These are phyloP conservation scores for Muntiacus muntjak DNA, from an alignment of 2,113 vertebrate species.

Conservation along the genomic window DNA sequence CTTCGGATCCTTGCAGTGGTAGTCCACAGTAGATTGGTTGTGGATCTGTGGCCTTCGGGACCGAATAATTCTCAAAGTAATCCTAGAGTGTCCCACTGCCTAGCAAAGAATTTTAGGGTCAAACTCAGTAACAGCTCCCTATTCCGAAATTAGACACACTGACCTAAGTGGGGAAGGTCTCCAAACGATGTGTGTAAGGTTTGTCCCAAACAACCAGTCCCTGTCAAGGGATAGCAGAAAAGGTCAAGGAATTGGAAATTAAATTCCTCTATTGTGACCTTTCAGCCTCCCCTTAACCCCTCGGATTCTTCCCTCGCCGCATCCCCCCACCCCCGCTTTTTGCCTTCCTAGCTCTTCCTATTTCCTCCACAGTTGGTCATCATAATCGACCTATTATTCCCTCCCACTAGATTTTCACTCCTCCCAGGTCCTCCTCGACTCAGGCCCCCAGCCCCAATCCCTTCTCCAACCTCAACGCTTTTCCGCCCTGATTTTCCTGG, in stretches of 20 bases:
- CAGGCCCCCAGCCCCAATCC: neutral
- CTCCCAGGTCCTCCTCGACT: neutral
- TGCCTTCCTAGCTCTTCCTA: neutral
- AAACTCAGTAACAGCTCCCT: neutral
- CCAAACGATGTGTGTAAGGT: neutral
- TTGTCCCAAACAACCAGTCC: neutral
- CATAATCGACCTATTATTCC: neutral
- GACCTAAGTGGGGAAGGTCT: neutral
- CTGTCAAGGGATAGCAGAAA: neutral
- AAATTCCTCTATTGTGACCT: neutral
- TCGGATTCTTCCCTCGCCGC: neutral
- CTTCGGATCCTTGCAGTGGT: neutral
- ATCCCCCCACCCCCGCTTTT: neutral
- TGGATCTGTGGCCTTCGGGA: neutral
- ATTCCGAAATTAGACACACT: neutral
- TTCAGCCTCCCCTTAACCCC: neutral
- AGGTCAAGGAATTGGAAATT: neutral
- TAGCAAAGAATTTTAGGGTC: neutral
- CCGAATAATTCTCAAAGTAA: neutral
- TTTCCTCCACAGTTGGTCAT: neutral
- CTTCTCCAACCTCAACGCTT: neutral
- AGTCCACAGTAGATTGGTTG: neutral
- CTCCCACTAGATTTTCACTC: neutral
- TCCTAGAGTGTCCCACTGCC: neutral
- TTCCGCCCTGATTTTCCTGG: neutral